Base-by-base conservation (phyloP, 2,113 vertebrate genomes). In the Ancistrus triradiatus region DNA sequence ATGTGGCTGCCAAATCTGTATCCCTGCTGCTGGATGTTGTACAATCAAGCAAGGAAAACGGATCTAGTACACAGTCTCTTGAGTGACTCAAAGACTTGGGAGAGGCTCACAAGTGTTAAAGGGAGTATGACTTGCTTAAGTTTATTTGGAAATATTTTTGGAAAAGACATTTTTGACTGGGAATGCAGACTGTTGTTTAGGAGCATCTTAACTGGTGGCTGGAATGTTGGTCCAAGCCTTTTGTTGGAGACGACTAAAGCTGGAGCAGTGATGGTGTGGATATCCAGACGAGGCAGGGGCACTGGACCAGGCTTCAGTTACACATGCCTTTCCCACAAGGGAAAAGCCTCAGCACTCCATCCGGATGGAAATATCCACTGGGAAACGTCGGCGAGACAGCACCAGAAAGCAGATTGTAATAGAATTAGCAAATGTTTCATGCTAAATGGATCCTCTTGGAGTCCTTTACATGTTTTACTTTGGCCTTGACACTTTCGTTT, bases 391-490 rank as follows among this genome's bases (percentile, higher is more conserved):
- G 70, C 72, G 71, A 81, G 70, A 56, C 37, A 11, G 28, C 7
- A 2, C 48, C 14, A 44, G 2, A 60, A 69, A 70, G 62, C 68
- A 68, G 80, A 84, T 84, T 80, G 84, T 80, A 83, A 81, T 77
- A 81, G 84, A 87, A 81, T 86, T 83, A 82, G 76, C 78, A 78
- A 84, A 86, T 74, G 83, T 85, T 75, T 78, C 72, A 72, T 14
- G 76, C 76, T 77, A 77, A 83, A 82, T 79, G 69, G 72, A 69
- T 78, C 78, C 76, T 65, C 66, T 24, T 51, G 7, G 62, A 71
- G 72, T 72, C 63, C 59, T 4, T n/a, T n/a, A n/a, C n/a, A n/a
- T n/a, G n/a, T n/a, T n/a, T n/a, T n/a, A n/a, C n/a, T n/a, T n/a
- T n/a, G n/a, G n/a, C n/a, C n/a, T n/a, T n/a, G n/a, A n/a, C n/a